A percentile compares a stretch with the other conserved stretches of the same genome.
Conservation (phyloP, 2,797 vertebrate species). For the Basileuterus tristriatus region DNA sequence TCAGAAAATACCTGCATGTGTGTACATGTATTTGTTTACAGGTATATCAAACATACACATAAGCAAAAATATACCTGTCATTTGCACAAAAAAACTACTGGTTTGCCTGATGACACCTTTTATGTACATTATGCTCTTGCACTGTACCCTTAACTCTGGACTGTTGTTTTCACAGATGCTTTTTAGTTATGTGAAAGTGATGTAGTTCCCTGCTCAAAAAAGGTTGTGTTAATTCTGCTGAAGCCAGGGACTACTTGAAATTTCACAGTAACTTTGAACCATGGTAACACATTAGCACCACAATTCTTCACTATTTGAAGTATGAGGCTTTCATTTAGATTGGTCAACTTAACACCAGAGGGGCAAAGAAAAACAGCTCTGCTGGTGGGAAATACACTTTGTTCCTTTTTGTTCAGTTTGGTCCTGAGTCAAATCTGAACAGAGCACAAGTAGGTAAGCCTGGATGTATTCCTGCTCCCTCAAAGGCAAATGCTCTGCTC, state of each 20-base stretch:
- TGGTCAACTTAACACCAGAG: background rate
- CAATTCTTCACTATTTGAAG: background rate
- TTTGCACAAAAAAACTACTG: background rate
- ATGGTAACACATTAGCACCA: background rate
- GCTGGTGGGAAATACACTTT: background rate
- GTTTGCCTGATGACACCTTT: background rate
- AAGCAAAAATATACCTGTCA: fast-evolving
- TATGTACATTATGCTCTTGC: background rate
- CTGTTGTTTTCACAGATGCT: background rate
- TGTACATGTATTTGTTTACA: background rate
- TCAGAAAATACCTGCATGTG: background rate
- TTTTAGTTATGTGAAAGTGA: background rate
- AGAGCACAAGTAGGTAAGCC: background rate
- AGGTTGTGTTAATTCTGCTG: background rate
- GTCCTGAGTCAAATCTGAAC: background rate
- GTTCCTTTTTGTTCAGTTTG: background rate
- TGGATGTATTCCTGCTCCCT: background rate
- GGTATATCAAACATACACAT: background rate
- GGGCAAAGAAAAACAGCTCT: background rate
- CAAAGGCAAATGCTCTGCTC: background rate
- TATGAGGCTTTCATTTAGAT: background rate
- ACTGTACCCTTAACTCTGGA: background rate
- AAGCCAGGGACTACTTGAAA: background rate
- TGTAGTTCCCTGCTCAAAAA: background rate
- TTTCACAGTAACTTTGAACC: background rate